Evolutionary conservation across 2,797 vertebrate genomes (phyloP).

Genomic region (Melanotaenia nigrans): DNA sequence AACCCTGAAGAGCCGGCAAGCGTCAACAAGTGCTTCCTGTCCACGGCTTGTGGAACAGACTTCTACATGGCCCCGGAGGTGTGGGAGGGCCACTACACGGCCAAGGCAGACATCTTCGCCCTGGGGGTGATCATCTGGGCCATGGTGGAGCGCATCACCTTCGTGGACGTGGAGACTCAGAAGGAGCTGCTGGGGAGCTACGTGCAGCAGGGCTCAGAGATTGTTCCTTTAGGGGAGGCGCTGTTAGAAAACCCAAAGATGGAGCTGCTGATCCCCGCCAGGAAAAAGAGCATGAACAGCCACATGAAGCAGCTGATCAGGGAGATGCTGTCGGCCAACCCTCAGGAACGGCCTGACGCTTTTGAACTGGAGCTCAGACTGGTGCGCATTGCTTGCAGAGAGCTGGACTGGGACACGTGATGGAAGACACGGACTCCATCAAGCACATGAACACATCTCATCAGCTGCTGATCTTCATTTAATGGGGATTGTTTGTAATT

Average conservation of each 20-base stretch:
- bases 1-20: constrained; percentile 92
- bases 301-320: constrained; percentile 94
- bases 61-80: constrained; percentile 99
- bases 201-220: constrained; percentile 90
- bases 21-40: constrained; percentile 96
- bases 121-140: constrained; percentile 98
- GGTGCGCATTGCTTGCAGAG: constrained; percentile 95
- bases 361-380: constrained; percentile 94
- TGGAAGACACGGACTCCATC: constrained; percentile 33
- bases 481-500: constrained; percentile 22
- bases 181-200: constrained; percentile 95
- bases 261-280: constrained; percentile 93
- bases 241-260: constrained; percentile 96
- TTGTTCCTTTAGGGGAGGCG: constrained; percentile 94
- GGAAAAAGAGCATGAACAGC: constrained; percentile 95
- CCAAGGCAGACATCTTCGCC: constrained; percentile 97
- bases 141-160: constrained; percentile 97
- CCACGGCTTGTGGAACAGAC: constrained; percentile 94
- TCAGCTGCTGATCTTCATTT: constrained; percentile 32
- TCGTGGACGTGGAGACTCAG: constrained; percentile 93
- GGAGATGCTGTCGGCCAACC: constrained; percentile 96
- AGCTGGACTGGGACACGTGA: constrained; percentile 98
- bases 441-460: constrained; percentile 53
- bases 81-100: constrained; percentile 97
- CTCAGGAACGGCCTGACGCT: constrained; percentile 94